Evolutionary conservation across 2,888 invertebrate genomes (phyloP), one percentile per base, ranked within the genome.

Genomic region (Scaptodrosophila latifasciaeformis): DNA sequence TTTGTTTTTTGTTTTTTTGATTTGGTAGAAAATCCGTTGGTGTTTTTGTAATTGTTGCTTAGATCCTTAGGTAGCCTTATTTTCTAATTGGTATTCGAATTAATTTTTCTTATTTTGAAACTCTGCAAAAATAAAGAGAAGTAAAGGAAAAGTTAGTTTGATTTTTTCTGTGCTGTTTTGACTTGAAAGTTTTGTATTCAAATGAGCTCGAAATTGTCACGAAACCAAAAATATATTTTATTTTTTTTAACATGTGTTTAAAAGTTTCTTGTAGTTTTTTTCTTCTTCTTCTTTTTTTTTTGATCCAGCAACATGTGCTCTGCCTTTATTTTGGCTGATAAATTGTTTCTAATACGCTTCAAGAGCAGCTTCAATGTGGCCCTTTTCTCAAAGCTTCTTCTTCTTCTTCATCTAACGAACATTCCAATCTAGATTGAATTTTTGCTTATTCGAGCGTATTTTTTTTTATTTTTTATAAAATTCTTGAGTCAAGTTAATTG

Each of bases 51-150:
- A 21, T 54, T 65, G 70, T 72, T 66, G 62, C 65, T 65, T 79
- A 76, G 56, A 80, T 80, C 78, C 75, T 82, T 84, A 79, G 63
- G 51, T 72, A 82, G 62, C 77, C 79, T 82, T 81, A 81, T 55
- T 65, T 65, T 66, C 69, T 84, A 76, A 69, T 74, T 81, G 75
- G 67, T 83, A 79, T 79, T 80, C 82, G 24, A 24, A 24, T 24
- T 24, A 24, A 5, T 5, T 24, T 24, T 24, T 24, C 24, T 24
- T 83, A 81, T 82, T 74, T 83, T 84, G 84, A 85, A 85, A 84
- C 85, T 85, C 85, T 85, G 84, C 45, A 79, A 75, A 58, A 66
- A 34, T 44, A 68, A 57, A 19, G 15, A 54, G 49, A 42, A 31
- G 40, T 4, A 48, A 52, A 37, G 21, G 21, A 2, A n/a, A 17